Percentiles rank a stretch among this genome's conserved stretches.
Evolutionary conservation across 2,888 invertebrate genomes (phyloP).

Genomic region (Ariolimax columbianus): DNA sequence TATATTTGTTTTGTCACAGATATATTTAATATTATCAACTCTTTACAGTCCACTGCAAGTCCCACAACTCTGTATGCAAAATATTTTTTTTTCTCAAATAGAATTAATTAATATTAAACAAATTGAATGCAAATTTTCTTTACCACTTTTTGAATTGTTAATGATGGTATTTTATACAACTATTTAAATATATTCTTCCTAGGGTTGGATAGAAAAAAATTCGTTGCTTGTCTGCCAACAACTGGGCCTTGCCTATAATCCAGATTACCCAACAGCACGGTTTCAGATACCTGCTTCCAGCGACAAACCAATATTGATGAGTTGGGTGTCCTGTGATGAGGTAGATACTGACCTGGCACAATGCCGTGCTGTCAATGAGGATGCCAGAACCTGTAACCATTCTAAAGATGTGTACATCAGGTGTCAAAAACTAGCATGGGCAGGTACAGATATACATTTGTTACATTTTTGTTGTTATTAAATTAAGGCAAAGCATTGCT

Average conservation of each 20-base stretch:
- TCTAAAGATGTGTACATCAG: constrained; percentile 75
- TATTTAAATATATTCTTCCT: neutral
- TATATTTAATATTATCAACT: no score
- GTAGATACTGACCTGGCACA: constrained; percentile 92
- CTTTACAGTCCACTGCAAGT: no score
- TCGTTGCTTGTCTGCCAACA: constrained; percentile 97
- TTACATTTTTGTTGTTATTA: no score
- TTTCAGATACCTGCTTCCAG: constrained; percentile 86
- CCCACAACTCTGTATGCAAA: no score
- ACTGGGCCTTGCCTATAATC: constrained; percentile 93
- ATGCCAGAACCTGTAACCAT: constrained; percentile 79
- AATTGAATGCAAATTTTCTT: neutral
- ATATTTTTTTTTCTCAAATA: no score
- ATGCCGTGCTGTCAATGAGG: constrained; percentile 88
- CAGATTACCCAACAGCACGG: constrained; percentile 93
- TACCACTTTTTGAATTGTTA: neutral
- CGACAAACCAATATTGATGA: constrained; percentile 80
- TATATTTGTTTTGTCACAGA: no score
- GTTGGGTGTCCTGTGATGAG: constrained; percentile 93
- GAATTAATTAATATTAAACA: no score
- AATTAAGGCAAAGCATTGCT: no score
- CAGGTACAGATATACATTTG: constrained; percentile 70
- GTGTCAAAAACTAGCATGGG: constrained; percentile 79
- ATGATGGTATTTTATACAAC: neutral
- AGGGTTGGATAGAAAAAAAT: constrained; percentile 94